Percentiles rank a stretch among this genome's conserved stretches.
Evolutionary conservation across 2,888 invertebrate species (phyloP).

Genomic region (Oscheius myriophilus): DNA sequence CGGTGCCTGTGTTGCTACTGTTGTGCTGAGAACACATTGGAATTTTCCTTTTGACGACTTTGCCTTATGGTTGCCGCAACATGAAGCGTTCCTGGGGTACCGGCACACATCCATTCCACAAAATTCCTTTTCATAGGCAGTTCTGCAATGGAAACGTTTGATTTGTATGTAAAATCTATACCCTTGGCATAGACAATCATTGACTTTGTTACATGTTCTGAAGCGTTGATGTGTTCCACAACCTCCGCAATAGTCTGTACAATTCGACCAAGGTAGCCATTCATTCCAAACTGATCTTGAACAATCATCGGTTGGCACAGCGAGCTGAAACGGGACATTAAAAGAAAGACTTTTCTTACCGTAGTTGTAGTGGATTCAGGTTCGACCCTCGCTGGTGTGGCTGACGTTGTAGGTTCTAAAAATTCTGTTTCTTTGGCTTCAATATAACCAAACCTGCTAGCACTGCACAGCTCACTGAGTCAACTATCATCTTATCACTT

Average conservation of each 20-base stretch:
- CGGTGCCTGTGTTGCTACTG: neutral
- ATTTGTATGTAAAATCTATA: slow-evolving; percentile 5
- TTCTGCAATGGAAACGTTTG: slow-evolving; percentile 30
- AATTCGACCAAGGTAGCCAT: slow-evolving; percentile 57
- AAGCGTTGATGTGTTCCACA: slow-evolving; percentile 56
- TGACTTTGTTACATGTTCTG: slow-evolving; percentile 47
- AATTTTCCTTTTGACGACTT: slow-evolving; percentile 43
- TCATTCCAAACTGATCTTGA: slow-evolving; percentile 41
- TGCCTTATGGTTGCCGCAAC: slow-evolving; percentile 52
- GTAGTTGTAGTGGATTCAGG: too few relatives aligned
- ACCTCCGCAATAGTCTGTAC: slow-evolving; percentile 58
- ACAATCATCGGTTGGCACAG: neutral
- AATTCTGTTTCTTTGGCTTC: neutral
- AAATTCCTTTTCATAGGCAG: slow-evolving; percentile 45
- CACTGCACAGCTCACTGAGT: slow-evolving; percentile 21
- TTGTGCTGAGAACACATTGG: slow-evolving; percentile 33
- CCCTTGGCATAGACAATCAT: slow-evolving; percentile 43
- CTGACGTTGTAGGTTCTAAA: neutral
- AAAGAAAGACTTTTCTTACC: neutral
- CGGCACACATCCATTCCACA: slow-evolving; percentile 59
- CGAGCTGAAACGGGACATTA: neutral
- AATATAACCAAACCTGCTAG: neutral
- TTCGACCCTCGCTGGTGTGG: neutral
- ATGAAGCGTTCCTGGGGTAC: slow-evolving; percentile 48
- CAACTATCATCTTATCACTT: slow-evolving; percentile 17